These are phyloP conservation scores for Zaprionus capensis DNA, from an alignment of 1,140 invertebrate species.

Conservation along the genomic window DNA sequence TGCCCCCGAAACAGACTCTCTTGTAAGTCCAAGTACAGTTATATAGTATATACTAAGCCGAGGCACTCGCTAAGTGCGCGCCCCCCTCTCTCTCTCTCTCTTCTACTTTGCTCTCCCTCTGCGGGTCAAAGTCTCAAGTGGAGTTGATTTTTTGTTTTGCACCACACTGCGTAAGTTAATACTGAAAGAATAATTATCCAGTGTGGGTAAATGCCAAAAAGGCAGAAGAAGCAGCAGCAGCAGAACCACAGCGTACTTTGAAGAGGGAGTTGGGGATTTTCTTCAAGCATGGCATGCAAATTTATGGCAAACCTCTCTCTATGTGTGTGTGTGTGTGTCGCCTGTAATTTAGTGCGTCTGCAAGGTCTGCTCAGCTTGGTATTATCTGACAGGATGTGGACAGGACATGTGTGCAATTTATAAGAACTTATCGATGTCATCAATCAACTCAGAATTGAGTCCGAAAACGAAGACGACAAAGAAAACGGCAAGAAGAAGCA, in stretches of 20 bases:
- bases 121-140: conserved; percentile 61
- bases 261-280: conserved; percentile 20
- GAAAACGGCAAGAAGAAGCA: not conserved
- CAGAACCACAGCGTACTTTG: not conserved
- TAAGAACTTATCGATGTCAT: conserved; percentile 82
- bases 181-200: conserved; percentile 55
- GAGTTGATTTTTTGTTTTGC: conserved; percentile 56
- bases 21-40: not conserved
- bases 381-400: conserved; percentile 32
- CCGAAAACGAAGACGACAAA: conserved; percentile 4
- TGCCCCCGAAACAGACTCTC: conserved; percentile 19
- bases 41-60: conserved; percentile 15
- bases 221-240: not conserved
- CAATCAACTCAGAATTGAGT: conserved; percentile 61
- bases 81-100: not conserved
- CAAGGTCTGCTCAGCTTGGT: conserved; percentile 8
- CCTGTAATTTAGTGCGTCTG: conserved; percentile 47
- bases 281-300: conserved; percentile 34
- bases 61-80: conserved; percentile 11
- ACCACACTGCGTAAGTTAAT: conserved; percentile 16
- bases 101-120: conserved; percentile 4
- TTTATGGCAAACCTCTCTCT: conserved; percentile 24
- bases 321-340: not conserved
- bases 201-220: conserved; percentile 40
- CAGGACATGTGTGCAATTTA: conserved; percentile 63